These are phyloP conservation scores for Threskiornis aethiopicus DNA, from an alignment of 2,797 vertebrate species.

Conservation along the genomic window DNA sequence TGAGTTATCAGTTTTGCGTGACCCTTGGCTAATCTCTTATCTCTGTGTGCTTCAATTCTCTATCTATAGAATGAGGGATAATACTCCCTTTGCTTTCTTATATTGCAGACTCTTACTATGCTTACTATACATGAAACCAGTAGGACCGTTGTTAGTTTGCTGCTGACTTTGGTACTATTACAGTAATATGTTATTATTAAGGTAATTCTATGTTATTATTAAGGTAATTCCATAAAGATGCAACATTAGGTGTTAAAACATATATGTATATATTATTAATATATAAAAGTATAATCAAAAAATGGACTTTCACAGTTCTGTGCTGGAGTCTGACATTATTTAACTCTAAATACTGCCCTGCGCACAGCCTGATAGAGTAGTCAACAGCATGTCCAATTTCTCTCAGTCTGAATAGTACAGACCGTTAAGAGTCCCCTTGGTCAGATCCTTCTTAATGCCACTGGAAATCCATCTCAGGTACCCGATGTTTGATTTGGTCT, in stretches of 20 bases:
- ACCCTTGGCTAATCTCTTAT: constrained; percentile 45
- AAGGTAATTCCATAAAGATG: background rate
- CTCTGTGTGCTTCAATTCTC: background rate
- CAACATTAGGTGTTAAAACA: background rate
- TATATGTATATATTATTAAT: background rate
- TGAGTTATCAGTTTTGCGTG: constrained; percentile 27
- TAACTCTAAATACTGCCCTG: background rate
- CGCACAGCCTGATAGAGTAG: background rate
- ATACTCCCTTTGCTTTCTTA: background rate
- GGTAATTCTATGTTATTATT: background rate
- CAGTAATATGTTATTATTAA: background rate
- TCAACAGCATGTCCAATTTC: background rate
- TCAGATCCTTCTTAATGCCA: background rate
- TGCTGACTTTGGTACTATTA: background rate
- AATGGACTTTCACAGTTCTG: background rate
- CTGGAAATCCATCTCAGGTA: background rate
- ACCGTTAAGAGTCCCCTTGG: background rate
- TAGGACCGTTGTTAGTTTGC: background rate
- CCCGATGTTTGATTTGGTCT: background rate
- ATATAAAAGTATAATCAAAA: constrained; percentile 10
- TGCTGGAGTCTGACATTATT: background rate
- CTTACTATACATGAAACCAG: background rate
- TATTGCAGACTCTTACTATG: background rate
- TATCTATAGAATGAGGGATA: background rate
- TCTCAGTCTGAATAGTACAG: background rate